Evolutionary conservation across 1,140 invertebrate genomes (phyloP).

Genomic region (Bombus soroeensis): DNA sequence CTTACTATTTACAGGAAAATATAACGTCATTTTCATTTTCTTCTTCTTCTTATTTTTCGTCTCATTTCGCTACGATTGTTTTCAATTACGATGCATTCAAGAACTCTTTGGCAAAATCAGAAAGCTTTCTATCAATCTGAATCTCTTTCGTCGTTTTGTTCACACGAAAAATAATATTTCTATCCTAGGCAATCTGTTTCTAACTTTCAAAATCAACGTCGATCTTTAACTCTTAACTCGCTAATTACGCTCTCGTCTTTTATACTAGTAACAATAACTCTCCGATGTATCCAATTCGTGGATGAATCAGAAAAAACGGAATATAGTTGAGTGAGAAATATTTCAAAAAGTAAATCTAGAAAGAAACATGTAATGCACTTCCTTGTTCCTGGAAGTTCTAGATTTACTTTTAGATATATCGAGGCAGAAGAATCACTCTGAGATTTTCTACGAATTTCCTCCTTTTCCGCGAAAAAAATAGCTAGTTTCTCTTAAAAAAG

Average conservation of each 20-base stretch:
- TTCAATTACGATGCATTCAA: neutral
- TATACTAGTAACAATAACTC: neutral
- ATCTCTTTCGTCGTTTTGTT: neutral
- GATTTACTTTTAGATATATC: neutral
- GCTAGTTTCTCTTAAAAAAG: neutral
- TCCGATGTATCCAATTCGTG: no score
- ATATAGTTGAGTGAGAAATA: neutral
- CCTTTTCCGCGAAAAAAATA: neutral
- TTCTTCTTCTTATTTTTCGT: neutral
- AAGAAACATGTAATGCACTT: neutral
- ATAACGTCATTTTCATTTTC: neutral
- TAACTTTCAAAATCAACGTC: neutral
- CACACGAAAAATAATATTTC: neutral
- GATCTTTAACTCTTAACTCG: neutral
- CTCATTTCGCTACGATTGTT: neutral
- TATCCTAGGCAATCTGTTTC: neutral
- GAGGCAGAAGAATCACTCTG: neutral
- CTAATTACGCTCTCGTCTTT: neutral
- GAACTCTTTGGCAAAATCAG: conserved; percentile 11
- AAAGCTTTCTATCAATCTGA: neutral
- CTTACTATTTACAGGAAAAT: conserved; percentile 45
- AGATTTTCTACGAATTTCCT: neutral
- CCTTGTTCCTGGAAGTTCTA: neutral
- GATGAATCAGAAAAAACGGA: neutral
- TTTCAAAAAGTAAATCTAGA: neutral